phyloP scores from a whole-genome alignment of 2,113 vertebrate genomes.

The Sceloporus undulatus region DNA sequence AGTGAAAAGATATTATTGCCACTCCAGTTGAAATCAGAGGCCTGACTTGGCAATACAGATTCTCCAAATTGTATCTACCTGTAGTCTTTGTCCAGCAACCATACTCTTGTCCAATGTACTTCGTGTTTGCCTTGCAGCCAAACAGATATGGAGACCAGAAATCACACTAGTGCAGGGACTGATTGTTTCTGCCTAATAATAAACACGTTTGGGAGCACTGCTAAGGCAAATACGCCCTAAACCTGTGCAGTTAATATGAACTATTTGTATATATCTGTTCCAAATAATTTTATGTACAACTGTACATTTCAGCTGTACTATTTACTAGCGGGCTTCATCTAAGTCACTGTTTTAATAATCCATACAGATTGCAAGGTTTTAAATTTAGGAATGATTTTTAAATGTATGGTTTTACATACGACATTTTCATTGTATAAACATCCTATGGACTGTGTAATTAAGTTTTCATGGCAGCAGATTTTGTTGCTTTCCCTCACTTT shows the following conservation, averaged over 20 bases:
- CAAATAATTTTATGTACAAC: not conserved
- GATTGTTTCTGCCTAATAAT: not conserved
- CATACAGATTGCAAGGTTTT: not conserved
- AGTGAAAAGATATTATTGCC: not conserved
- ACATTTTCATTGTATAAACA: not conserved
- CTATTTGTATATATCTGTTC: not conserved
- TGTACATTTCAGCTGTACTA: not conserved
- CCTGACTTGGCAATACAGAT: not conserved
- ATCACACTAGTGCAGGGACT: not conserved
- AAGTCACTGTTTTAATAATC: not conserved
- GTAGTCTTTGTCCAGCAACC: not conserved
- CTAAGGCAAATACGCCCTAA: not conserved
- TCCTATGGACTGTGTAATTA: not conserved
- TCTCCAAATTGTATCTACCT: not conserved
- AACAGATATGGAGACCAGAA: not conserved
- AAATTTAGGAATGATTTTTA: not conserved
- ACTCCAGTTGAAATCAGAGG: not conserved
- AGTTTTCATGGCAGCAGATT: slow-evolving; percentile 12
- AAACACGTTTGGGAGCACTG: not conserved
- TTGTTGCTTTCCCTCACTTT: not conserved
- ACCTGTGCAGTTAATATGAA: not conserved
- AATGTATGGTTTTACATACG: not conserved
- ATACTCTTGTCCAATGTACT: not conserved
- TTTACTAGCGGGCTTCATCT: not conserved
- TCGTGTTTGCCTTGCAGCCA: not conserved